phyloP scores from a whole-genome alignment of 2,797 vertebrate species.

The Calcarius lapponicus region DNA sequence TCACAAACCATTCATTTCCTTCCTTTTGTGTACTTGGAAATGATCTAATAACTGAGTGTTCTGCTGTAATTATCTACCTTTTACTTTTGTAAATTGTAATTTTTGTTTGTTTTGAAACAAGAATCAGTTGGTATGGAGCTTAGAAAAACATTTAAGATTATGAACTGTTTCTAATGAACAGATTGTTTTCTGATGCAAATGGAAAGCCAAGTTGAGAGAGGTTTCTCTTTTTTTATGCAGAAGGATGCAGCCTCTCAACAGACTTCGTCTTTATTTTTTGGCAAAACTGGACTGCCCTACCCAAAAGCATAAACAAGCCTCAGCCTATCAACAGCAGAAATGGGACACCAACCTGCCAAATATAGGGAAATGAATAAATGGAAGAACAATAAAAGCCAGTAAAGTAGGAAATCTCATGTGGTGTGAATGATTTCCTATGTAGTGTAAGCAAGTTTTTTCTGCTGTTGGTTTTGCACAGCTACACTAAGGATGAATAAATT shows the following conservation, averaged over 20 bases:
- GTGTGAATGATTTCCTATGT: constrained; percentile 19
- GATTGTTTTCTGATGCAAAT: constrained; percentile 32
- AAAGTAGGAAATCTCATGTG: constrained; percentile 6
- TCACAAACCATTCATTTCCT: constrained; percentile 25
- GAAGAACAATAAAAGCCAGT: constrained; percentile 10
- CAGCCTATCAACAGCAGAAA: constrained; percentile 1
- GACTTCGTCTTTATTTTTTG: constrained; percentile 12
- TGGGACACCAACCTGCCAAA: constrained; percentile 16
- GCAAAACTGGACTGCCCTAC: background rate
- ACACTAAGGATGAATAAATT: background rate
- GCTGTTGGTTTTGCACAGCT: background rate
- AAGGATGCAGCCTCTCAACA: background rate
- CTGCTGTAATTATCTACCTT: background rate
- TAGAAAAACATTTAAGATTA: background rate
- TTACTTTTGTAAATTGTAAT: background rate
- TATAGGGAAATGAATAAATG: background rate
- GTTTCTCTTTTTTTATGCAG: background rate
- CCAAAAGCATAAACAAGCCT: constrained; percentile 21
- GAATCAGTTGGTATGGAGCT: background rate
- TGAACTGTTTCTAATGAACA: constrained; percentile 9
- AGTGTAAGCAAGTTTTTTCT: background rate
- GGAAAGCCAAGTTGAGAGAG: background rate
- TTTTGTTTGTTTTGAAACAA: background rate
- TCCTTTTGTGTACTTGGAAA: constrained; percentile 6
- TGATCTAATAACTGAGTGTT: background rate